Percentiles rank a stretch among this genome's conserved stretches.
Evolutionary conservation across 1,140 invertebrate genomes (phyloP).

Genomic region (Drosophila varians): DNA sequence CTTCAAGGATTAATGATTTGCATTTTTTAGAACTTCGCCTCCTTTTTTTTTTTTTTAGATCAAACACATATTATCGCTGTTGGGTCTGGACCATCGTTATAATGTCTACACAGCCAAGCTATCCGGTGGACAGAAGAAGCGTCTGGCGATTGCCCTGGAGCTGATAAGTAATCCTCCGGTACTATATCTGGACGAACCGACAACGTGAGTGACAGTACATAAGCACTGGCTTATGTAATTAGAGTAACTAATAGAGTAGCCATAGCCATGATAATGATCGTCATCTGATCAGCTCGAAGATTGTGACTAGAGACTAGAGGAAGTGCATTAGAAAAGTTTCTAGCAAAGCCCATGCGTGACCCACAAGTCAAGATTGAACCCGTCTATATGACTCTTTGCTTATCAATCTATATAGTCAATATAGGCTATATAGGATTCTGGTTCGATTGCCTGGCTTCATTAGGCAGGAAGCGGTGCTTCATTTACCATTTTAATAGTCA

Average conservation of each 20-base stretch:
- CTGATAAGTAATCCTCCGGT: constrained; percentile 94
- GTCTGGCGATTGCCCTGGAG: constrained; percentile 94
- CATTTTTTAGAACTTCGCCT: no score
- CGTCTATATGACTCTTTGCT: constrained; percentile 12
- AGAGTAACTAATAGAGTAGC: neutral
- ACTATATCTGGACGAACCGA: constrained; percentile 97
- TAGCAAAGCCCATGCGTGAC: constrained; percentile 18
- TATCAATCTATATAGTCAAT: constrained; percentile 17
- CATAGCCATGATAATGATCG: constrained; percentile 28
- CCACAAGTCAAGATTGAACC: constrained; percentile 54
- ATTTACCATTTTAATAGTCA: constrained; percentile 14
- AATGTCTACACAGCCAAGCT: constrained; percentile 89
- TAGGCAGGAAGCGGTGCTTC: constrained; percentile 18
- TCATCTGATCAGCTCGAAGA: constrained; percentile 3
- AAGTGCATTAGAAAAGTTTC: constrained; percentile 29
- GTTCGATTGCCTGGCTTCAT: constrained; percentile 11
- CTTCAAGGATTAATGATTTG: no score
- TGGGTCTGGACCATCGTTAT: constrained; percentile 88
- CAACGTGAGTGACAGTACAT: constrained; percentile 88
- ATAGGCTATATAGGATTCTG: neutral
- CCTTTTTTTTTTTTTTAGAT: constrained; percentile 65
- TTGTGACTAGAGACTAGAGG: constrained; percentile 18
- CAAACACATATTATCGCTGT: constrained; percentile 88
- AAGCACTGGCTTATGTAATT: constrained; percentile 25
- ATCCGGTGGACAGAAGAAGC: constrained; percentile 94